Conservation (phyloP, 2,888 invertebrate genomes). For the Arrhopalites spinosus region DNA sequence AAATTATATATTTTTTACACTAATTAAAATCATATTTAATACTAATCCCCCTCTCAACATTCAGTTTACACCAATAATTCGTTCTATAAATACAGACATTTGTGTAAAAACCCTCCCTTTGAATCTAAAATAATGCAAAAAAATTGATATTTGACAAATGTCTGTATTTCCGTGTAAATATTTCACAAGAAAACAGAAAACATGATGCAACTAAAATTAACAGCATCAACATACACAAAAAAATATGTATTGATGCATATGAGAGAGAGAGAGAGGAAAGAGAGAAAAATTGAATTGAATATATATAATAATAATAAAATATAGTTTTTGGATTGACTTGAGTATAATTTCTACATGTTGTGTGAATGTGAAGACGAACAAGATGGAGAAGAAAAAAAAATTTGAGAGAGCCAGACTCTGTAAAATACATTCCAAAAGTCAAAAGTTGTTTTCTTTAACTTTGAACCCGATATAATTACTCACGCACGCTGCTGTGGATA, state of each 20-base stretch:
- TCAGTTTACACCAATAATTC: not conserved
- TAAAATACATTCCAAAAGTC: slow-evolving; percentile 32
- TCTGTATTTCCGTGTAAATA: too few relatives aligned
- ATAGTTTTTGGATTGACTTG: not conserved
- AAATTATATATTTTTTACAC: not conserved
- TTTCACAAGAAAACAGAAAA: too few relatives aligned
- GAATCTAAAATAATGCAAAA: too few relatives aligned
- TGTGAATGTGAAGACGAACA: not conserved
- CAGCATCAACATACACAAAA: too few relatives aligned
- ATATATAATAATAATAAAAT: not conserved
- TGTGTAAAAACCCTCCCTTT: too few relatives aligned
- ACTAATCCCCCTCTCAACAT: not conserved
- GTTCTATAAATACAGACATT: too few relatives aligned
- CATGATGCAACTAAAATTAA: too few relatives aligned
- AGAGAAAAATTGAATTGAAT: too few relatives aligned
- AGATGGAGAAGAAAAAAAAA: not conserved
- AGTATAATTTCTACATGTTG: not conserved
- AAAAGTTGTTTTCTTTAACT: slow-evolving; percentile 36
- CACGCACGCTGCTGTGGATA: slow-evolving; percentile 28
- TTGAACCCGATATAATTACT: slow-evolving; percentile 27
- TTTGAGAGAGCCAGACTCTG: slow-evolving; percentile 20
- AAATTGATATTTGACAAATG: too few relatives aligned
- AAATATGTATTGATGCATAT: too few relatives aligned
- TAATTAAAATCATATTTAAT: not conserved
- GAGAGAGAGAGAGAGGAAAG: too few relatives aligned